Percentiles rank a stretch among this genome's conserved stretches.
Conservation (phyloP, 2,113 vertebrate genomes). For the Melanerpes formicivorus region DNA sequence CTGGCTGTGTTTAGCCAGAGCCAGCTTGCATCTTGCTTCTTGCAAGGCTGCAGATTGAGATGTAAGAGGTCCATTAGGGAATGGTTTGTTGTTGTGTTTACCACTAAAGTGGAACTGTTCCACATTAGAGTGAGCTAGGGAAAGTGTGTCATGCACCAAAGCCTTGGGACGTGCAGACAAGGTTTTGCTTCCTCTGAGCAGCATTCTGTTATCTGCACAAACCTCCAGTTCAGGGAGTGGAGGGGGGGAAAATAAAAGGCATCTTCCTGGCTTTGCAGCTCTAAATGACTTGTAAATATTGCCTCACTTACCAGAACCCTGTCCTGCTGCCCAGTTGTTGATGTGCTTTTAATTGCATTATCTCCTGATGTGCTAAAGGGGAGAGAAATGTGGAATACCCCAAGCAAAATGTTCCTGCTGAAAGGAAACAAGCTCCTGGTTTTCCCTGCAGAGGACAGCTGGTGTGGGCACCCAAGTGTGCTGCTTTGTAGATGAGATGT, state of each 20-base stretch:
- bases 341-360: not conserved
- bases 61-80: not conserved
- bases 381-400: not conserved
- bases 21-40: not conserved
- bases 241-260: not conserved
- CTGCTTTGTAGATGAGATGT: not conserved
- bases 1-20: not conserved
- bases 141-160: constrained; percentile 3
- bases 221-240: not conserved
- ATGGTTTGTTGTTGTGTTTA: constrained; percentile 3
- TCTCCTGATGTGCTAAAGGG: not conserved
- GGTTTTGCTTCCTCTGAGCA: not conserved
- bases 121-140: not conserved
- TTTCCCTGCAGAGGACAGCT: not conserved
- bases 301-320: not conserved
- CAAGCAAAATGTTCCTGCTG: not conserved
- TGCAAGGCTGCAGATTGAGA: not conserved
- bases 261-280: not conserved
- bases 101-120: not conserved
- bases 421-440: not conserved
- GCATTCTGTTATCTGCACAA: not conserved
- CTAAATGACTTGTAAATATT: not conserved
- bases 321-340: not conserved
- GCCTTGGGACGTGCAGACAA: not conserved
- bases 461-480: not conserved